Evolutionary conservation across 2,888 invertebrate genomes (phyloP).

Genomic region (Lithodes maja): DNA sequence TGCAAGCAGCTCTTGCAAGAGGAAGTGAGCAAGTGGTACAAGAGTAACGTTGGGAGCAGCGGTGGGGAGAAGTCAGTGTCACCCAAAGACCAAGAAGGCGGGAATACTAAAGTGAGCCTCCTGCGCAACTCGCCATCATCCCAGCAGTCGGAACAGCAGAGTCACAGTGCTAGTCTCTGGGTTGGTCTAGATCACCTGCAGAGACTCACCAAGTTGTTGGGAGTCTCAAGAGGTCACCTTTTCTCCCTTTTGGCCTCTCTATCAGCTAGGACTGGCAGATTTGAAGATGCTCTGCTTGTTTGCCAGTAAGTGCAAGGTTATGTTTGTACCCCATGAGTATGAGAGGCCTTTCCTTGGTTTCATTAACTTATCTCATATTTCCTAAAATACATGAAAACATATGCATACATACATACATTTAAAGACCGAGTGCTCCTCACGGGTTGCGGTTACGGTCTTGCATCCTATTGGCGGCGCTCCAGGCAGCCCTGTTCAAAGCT

Average conservation of each 20-base stretch:
- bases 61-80: not conserved
- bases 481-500: too few relatives aligned
- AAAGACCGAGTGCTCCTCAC: too few relatives aligned
- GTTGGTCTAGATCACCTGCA: conserved; percentile 28
- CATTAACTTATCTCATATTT: too few relatives aligned
- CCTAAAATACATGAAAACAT: too few relatives aligned
- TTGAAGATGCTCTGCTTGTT: conserved; percentile 38
- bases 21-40: conserved; percentile 34
- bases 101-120: not conserved
- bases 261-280: conserved; percentile 23
- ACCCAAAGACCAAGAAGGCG: not conserved
- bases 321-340: not conserved
- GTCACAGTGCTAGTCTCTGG: not conserved
- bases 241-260: conserved; percentile 42
- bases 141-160: not conserved
- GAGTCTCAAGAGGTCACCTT: conserved; percentile 23
- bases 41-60: not conserved
- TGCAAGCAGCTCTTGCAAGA: conserved; percentile 28
- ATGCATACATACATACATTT: too few relatives aligned
- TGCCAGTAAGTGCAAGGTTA: conserved; percentile 42
- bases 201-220: conserved; percentile 33
- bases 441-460: too few relatives aligned
- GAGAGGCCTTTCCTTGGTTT: too few relatives aligned
- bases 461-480: too few relatives aligned
- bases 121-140: not conserved